Conservation (phyloP, 2,888 invertebrate genomes). For the Microctonus aethiopoides region DNA sequence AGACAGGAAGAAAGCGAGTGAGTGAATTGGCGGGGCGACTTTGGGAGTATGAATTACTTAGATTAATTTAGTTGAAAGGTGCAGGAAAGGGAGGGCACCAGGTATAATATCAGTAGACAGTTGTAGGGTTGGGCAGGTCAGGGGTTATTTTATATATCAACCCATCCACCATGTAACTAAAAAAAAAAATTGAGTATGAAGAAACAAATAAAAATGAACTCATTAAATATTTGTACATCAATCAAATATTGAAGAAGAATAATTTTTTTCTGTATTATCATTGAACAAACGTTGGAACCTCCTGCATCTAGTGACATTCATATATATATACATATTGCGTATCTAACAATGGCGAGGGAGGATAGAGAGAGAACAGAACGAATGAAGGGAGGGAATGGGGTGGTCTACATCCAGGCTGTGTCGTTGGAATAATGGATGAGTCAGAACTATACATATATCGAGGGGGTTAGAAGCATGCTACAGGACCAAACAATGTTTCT, state of each 20-base stretch:
- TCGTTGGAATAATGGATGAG: slow-evolving; percentile 59
- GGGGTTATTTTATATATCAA: slow-evolving; percentile 10
- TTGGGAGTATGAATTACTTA: slow-evolving; percentile 63
- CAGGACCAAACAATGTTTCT: slow-evolving; percentile 57
- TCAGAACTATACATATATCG: slow-evolving; percentile 16
- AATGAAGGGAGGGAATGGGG: slow-evolving; percentile 5
- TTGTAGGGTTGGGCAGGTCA: slow-evolving; percentile 23
- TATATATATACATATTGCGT: neutral
- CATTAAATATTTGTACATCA: neutral
- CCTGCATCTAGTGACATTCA: neutral
- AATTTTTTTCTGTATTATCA: neutral
- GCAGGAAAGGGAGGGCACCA: slow-evolving; percentile 42
- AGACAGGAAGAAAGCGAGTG: no score
- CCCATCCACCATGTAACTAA: neutral
- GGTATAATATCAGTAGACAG: slow-evolving; percentile 1
- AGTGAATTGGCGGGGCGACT: slow-evolving; percentile 59
- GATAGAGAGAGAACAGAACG: neutral
- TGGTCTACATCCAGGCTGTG: slow-evolving; percentile 39
- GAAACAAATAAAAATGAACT: neutral
- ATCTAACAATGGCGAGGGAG: neutral
- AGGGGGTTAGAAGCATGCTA: slow-evolving; percentile 50
- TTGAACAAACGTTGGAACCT: neutral
- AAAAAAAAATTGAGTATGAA: neutral
- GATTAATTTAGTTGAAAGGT: slow-evolving; percentile 63
- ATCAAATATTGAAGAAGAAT: neutral